These are phyloP conservation scores for Hydrolagus affinis DNA, from an alignment of 2,113 vertebrate species.

Conservation along the genomic window DNA sequence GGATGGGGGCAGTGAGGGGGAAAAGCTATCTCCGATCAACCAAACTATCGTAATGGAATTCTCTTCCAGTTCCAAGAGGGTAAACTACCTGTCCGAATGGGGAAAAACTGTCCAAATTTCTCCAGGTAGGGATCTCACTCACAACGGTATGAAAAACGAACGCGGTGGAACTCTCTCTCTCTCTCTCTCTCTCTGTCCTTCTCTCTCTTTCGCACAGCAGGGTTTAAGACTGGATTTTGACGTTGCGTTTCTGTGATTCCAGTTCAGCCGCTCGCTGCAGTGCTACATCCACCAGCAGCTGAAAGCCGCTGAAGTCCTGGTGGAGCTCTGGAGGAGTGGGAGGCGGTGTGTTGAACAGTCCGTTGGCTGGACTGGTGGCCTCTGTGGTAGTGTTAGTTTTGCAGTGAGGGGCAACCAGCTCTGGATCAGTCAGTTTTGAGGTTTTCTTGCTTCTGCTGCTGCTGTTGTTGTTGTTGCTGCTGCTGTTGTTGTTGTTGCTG, in stretches of 20 bases:
- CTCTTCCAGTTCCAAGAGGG: not conserved
- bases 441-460: conserved; percentile 42
- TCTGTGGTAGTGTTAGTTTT: conserved; percentile 52
- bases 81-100: not conserved
- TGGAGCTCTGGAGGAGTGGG: conserved; percentile 74
- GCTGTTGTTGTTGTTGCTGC: conserved; percentile 36
- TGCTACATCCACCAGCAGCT: conserved; percentile 78
- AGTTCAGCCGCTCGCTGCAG: conserved; percentile 78
- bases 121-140: not conserved
- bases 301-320: conserved; percentile 85
- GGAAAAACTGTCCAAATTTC: conserved; percentile 11
- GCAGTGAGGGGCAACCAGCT: not conserved
- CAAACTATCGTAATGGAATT: not conserved
- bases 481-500: conserved; percentile 38
- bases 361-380: conserved; percentile 58
- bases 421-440: conserved; percentile 33
- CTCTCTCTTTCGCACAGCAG: too few relatives aligned
- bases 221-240: conserved; percentile 26
- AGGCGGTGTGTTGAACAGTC: conserved; percentile 80
- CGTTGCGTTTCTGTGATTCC: conserved; percentile 61
- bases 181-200: not conserved
- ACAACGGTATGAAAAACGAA: not conserved
- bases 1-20: too few relatives aligned
- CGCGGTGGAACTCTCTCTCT: not conserved
- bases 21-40: not conserved